Evolutionary conservation across 2,113 vertebrate genomes (phyloP).

Genomic region (cat (Felis catus)): F.catus_Fca126_mat1.0 CM031416.1:5458001-5458500

Average conservation of each 20-base stretch:
- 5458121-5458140: neutral
- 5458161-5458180: conserved; percentile 49
- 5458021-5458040: neutral
- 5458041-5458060: neutral
- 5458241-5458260: conserved; percentile 38
- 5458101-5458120: neutral
- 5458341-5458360: neutral
- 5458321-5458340: neutral
- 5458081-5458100: neutral
- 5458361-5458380: neutral
- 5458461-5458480: neutral
- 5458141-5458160: neutral
- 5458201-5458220: conserved; percentile 55
- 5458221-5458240: conserved; percentile 36
- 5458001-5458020: neutral
- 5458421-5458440: neutral
- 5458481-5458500: neutral
- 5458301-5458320: conserved; percentile 44
- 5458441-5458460: rapidly evolving
- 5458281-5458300: conserved; percentile 39
- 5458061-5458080: conserved; percentile 29
- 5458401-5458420: neutral
- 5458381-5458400: neutral
- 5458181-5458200: conserved; percentile 46
- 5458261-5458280: conserved; percentile 60